Base-by-base conservation (phyloP, 2,888 invertebrate genomes). In the Sinohyriopsis cumingii region DNA sequence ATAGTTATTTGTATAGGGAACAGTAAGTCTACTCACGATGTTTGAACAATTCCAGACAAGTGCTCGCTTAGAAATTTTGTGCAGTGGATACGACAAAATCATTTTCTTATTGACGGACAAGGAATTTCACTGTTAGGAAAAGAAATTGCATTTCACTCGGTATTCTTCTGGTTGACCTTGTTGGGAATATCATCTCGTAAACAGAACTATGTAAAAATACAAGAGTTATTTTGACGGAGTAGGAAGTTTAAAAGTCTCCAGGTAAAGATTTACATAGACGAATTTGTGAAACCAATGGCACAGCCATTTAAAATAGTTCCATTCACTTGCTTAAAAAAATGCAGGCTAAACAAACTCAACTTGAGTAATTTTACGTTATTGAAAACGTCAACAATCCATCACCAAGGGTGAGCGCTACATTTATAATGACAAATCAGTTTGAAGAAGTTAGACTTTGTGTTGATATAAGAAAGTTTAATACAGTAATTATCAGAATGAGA, bases 371-470 rank as follows among this genome's bases (percentile, higher is more conserved):
- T 22, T 72, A 73, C 55, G 74, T 77, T 33, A 79, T 75, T 62
- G 77, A 75, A 65, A 68, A 66, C 67, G 74, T 71, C 5, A 33
- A 77, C 5, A 66, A 28, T 18, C 71, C 77, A 25, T 67, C 69
- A 64, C 24, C 45, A 25, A 72, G 69, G 72, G 64, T 77, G 25
- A 65, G 55, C n/a, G 74, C 77, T 45, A 55, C 74, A 61, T 72
- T 79, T 45, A 15, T 45, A 45, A 15, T 45, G 45, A 12, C 45
- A 45, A 45, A 45, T 0, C 2, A 15, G 9, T 18, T 62, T 57
- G 55, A 45, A n/a, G 76, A 78, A 59, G 72, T 78, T 12, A 59
- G 76, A 24, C 15, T 78, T 20, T 78, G 75, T 66, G 55, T 78
- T 1, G 76, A 78, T 63, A 78, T 76, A 77, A 53, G 74, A 18